Conservation (phyloP, 2,797 vertebrate genomes). For the Cottoperca gobio region DNA sequence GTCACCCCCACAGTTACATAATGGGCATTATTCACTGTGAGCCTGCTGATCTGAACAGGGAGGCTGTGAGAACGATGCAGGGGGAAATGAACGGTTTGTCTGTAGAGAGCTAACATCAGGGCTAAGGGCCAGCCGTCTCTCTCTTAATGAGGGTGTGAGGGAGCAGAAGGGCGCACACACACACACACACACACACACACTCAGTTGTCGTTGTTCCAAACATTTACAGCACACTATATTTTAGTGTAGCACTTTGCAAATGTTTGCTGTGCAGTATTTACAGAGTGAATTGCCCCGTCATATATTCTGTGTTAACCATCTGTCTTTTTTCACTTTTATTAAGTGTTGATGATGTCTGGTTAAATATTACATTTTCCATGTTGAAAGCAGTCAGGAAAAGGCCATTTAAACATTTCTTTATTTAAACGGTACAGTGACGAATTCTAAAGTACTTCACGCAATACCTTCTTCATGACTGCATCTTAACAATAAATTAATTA, state of each 20-base stretch:
- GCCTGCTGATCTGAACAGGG: slow-evolving; percentile 58
- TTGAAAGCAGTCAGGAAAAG: not conserved
- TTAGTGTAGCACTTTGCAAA: slow-evolving; percentile 43
- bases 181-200: slow-evolving; percentile 17
- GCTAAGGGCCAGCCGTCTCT: slow-evolving; percentile 67
- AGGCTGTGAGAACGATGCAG: slow-evolving; percentile 63
- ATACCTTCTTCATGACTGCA: not conserved
- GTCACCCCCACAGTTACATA: slow-evolving; percentile 74
- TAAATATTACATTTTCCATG: slow-evolving; percentile 38
- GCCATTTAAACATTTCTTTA: not conserved
- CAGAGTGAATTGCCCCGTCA: slow-evolving; percentile 25
- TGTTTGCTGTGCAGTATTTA: slow-evolving; percentile 43
- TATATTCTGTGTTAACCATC: slow-evolving; percentile 38
- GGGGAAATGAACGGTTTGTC: slow-evolving; percentile 67
- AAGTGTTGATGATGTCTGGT: slow-evolving; percentile 11
- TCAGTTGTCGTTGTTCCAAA: slow-evolving; percentile 36
- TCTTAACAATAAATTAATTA: slow-evolving; percentile 17
- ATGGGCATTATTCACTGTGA: slow-evolving; percentile 68
- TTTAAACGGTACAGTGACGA: not conserved
- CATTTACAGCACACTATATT: slow-evolving; percentile 47
- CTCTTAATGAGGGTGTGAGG: slow-evolving; percentile 75
- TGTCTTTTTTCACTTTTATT: slow-evolving; percentile 37
- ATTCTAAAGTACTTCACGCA: not conserved
- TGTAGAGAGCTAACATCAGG: slow-evolving; percentile 51
- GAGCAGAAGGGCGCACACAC: slow-evolving; percentile 47